These are phyloP conservation scores for Papilio aristodemus DNA, from an alignment of 1,140 invertebrate species.

Conservation along the genomic window DNA sequence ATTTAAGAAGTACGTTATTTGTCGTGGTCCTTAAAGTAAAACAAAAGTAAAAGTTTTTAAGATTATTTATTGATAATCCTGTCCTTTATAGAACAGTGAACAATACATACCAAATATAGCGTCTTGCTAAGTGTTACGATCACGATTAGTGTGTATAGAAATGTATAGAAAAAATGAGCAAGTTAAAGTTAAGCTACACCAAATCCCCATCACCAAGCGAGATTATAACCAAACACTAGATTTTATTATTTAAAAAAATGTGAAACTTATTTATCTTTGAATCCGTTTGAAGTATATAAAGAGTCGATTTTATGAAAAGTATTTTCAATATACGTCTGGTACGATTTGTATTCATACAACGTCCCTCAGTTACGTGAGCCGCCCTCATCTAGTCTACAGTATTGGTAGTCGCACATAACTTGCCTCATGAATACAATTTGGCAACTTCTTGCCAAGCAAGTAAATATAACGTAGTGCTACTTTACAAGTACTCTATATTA, in stretches of 20 bases:
- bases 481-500: neutral
- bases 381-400: constrained; percentile 6
- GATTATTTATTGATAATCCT: too few relatives aligned
- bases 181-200: too few relatives aligned
- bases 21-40: too few relatives aligned
- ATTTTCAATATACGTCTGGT: constrained; percentile 11
- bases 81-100: too few relatives aligned
- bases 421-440: constrained; percentile 18
- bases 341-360: neutral
- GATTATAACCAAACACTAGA: neutral
- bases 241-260: neutral
- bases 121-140: too few relatives aligned
- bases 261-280: neutral
- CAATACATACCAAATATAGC: too few relatives aligned
- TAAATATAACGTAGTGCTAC: constrained; percentile 1
- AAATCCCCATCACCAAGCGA: neutral
- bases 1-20: too few relatives aligned
- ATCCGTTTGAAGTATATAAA: constrained; percentile 3
- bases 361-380: constrained; percentile 10
- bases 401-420: constrained; percentile 21
- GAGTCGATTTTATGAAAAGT: constrained; percentile 21
- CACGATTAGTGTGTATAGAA: too few relatives aligned
- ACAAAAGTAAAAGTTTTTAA: too few relatives aligned
- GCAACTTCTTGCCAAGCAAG: constrained; percentile 1
- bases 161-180: too few relatives aligned